These are phyloP conservation scores for Catostomus latipinnis DNA, from an alignment of 2,797 vertebrate genomes.

Conservation along the genomic window DNA sequence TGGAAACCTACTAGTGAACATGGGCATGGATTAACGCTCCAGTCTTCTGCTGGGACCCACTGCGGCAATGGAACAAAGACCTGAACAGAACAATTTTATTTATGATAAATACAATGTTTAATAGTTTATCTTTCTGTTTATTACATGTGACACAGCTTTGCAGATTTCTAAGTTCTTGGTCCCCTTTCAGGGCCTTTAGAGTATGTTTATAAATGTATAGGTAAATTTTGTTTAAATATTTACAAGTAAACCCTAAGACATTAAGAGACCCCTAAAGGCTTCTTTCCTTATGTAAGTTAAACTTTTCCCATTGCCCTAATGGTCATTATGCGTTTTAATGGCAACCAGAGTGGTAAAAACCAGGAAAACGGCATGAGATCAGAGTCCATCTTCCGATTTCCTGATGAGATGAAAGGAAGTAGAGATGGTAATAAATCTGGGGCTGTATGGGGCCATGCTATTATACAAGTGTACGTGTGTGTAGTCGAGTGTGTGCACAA, in stretches of 20 bases:
- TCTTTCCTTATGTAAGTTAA: conserved; percentile 8
- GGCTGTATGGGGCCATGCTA: conserved; percentile 33
- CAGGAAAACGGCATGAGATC: conserved; percentile 21
- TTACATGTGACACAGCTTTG: not conserved
- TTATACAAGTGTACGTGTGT: conserved; percentile 29
- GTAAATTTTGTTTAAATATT: not conserved
- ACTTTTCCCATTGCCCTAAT: conserved; percentile 25
- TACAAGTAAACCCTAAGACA: conserved; percentile 5
- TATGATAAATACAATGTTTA: not conserved
- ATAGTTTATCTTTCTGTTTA: not conserved
- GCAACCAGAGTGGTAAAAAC: conserved; percentile 27
- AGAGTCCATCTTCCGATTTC: conserved; percentile 48
- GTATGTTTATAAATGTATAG: not conserved
- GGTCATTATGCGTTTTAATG: conserved; percentile 51
- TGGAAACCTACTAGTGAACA: conserved; percentile 12
- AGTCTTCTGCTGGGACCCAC: conserved; percentile 6
- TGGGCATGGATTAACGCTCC: conserved; percentile 30
- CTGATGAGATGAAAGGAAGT: conserved; percentile 58
- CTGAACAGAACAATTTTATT: not conserved
- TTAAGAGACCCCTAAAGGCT: conserved; percentile 11
- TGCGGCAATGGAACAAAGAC: not conserved
- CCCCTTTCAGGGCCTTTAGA: not conserved
- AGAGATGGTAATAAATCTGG: conserved; percentile 15
- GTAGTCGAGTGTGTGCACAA: not conserved
- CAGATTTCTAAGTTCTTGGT: not conserved